Percentiles rank a stretch among this genome's conserved stretches.
These are phyloP conservation scores for Ramazzottius varieornatus DNA, from an alignment of 2,888 invertebrate species.

Conservation along the genomic window DNA sequence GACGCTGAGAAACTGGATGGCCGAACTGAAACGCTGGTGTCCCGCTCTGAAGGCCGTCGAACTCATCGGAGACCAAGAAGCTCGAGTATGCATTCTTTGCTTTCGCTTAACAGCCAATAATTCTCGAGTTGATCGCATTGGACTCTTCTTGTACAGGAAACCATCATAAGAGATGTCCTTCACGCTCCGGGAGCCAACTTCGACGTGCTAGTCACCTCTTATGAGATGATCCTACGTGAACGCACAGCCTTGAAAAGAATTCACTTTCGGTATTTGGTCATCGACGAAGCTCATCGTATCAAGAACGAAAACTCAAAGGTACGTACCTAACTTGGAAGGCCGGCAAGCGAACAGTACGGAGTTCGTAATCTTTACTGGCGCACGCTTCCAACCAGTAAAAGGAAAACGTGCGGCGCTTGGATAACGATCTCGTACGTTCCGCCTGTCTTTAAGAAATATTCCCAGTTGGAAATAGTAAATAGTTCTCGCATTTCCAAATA, in stretches of 20 bases:
- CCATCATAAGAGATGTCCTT: background rate
- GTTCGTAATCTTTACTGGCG: no score
- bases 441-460: no score
- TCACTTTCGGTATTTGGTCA: conserved; percentile 52
- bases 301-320: conserved; percentile 93
- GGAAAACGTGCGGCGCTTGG: no score
- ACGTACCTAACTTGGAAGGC: no score
- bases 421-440: no score
- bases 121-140: no score
- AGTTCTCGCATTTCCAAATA: no score
- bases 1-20: conserved; percentile 90
- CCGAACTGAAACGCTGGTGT: conserved; percentile 91
- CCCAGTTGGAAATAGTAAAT: no score
- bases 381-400: no score
- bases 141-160: background rate
- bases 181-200: background rate
- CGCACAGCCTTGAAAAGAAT: conserved; percentile 51
- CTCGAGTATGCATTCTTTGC: conserved; percentile 45
- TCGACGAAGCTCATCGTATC: conserved; percentile 95
- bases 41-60: conserved; percentile 67
- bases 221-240: conserved; percentile 92
- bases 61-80: conserved; percentile 78
- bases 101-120: no score
- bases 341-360: no score
- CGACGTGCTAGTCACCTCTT: conserved; percentile 94